Base-by-base conservation (phyloP, 1,140 invertebrate genomes). In the Bombus consobrinus region DNA sequence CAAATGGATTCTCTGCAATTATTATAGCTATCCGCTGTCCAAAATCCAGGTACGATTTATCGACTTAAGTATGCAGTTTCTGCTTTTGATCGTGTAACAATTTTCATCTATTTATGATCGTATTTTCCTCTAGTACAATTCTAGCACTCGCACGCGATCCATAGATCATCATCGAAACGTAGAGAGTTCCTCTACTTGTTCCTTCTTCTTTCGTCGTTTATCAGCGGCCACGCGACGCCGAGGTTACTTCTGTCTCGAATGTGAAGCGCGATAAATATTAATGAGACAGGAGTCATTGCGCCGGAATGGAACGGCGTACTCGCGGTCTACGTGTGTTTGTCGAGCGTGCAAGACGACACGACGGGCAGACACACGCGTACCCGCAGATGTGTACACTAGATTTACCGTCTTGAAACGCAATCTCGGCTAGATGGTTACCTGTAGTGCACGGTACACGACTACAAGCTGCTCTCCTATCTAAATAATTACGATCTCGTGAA, bases 401-500 rank as follows among this genome's bases (percentile, higher is more conserved):
- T 85, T 81, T 81, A 85, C 72, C 84, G 84, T 81, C 84, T 85
- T 85, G 78, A 85, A 85, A 85, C 79, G 72, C 84, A 81, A 85
- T 85, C 84, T 85, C 69, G 78, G 79, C 47, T 81, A 59, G 78
- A 81, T 64, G 78, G 78, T 81, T 85, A 81, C 34, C 84, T 64
- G 83, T 22, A 77, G 68, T 18, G 79, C 10, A 32, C 28, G 53
- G 75, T 76, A 72, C 47, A 47, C 39, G n/a, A 22, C 18, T 53
- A 53, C 47, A 25, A 32, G 28, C 28, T 13, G 41, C 53, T 72
- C 41, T 43, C 41, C 77, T 85, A 71, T 85, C 83, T 80, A 85
- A 85, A 85, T 85, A 85, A 85, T 85, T 85, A 80, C 83, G 68
- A 39, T 25, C 32, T 76, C 43, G 81, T 76, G 81, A 69, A 76